These are phyloP conservation scores for Myrmecophaga tridactyla DNA, from an alignment of 2,113 vertebrate genomes.

Conservation along the genomic window DNA sequence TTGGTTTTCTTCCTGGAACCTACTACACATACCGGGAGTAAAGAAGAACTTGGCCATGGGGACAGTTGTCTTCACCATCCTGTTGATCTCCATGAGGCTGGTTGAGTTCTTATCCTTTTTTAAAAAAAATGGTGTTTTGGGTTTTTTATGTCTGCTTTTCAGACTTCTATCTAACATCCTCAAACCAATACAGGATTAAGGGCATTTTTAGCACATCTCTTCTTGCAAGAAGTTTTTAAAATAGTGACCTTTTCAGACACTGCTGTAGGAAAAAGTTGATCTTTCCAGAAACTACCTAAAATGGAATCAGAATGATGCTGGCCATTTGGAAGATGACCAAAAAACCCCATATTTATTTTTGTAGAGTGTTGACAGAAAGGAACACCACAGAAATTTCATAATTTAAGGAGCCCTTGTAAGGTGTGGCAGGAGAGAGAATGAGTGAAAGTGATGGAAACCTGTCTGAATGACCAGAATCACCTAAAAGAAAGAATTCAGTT, in stretches of 20 bases:
- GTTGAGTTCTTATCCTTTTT: neutral
- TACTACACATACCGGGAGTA: neutral
- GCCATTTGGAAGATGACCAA: neutral
- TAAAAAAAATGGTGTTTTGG: neutral
- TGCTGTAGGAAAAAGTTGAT: neutral
- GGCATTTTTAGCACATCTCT: neutral
- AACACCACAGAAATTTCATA: neutral
- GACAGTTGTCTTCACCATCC: slow-evolving; percentile 15
- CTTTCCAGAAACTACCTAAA: neutral
- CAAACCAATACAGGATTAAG: neutral
- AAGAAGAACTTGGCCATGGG: neutral
- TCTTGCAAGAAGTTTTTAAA: slow-evolving; percentile 16
- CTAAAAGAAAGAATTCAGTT: neutral
- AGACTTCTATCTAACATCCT: neutral
- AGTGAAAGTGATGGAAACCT: neutral
- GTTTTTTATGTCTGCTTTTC: neutral
- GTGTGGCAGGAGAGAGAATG: neutral
- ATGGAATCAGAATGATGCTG: neutral
- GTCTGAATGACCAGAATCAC: neutral
- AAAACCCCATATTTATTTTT: neutral
- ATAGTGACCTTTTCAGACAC: neutral
- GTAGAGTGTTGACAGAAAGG: neutral
- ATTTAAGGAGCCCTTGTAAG: neutral
- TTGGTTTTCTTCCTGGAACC: slow-evolving; percentile 60
- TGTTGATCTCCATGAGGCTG: neutral